Evolutionary conservation across 2,888 invertebrate species (phyloP), one percentile per base, ranked within the genome.

Genomic region (Crioceris asparagi): DNA sequence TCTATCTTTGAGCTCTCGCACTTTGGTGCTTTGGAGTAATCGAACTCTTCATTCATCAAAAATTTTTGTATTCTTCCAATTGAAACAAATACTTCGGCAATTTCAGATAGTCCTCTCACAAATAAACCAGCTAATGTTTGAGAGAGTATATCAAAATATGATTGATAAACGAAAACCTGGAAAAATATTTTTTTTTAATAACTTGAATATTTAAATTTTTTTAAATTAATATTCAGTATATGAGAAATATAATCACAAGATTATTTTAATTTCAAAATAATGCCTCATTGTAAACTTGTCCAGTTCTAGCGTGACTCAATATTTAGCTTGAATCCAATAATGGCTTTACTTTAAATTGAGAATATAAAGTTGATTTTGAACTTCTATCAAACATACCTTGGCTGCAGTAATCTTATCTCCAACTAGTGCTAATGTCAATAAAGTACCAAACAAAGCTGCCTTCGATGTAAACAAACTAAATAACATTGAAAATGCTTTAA

Each of bases 401-500:
- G 80, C 80, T 1, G 86, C 80, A 0, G 79, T 77, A 45, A 91
- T 67, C 2, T 64, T 56, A 45, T 80, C 71, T 3, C 77, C 25
- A 12, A 12, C 12, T 12, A 25, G n/a, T 12, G 25, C 25, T 12
- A 25, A 11, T 12, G 25, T 25, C 25, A 25, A 12, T 12, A 25
- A 12, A n/a, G 25, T 80, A 32, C 79, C 67, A 54, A 83, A 84
- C 1, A 88, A 66, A 0, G 90, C 80, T 17, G 84, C 67, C 53
- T 90, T 75, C 16, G 85, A 82, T 0, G 86, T 83, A 51, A 86
- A 87, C 17, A 88, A 64, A 59, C 82, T 79, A 56, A 83, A 81
- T 0, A 82, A 79, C 64, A 83, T 70, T 52, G 78, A 78, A 7
- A 79, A 55, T 0, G 75, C 77, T 39, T 81, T 68, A 7, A 81